phyloP scores from a whole-genome alignment of 2,113 vertebrate species.

The Garra rufa region DNA sequence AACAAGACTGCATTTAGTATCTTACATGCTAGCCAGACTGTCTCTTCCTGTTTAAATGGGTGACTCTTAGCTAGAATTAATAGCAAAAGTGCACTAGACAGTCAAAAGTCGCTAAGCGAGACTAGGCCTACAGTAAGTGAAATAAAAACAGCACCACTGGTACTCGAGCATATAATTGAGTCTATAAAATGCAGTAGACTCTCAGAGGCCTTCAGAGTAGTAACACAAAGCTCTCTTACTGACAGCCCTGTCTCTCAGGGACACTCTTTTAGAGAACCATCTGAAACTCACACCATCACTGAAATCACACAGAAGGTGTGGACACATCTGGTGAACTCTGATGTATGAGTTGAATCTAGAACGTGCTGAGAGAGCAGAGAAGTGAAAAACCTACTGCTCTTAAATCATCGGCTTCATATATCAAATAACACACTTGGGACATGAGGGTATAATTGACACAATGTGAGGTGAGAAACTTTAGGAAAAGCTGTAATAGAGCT shows the following conservation, averaged over 20 bases:
- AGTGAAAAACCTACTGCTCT: not conserved
- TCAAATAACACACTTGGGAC: slow-evolving; percentile 13
- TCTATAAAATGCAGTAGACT: not conserved
- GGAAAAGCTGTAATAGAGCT: not conserved
- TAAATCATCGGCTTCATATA: slow-evolving; percentile 28
- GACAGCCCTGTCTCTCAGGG: slow-evolving; percentile 35
- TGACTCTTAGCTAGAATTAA: not conserved
- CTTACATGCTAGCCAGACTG: not conserved
- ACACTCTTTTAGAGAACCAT: not conserved
- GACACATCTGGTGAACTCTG: not conserved
- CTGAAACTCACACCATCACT: not conserved
- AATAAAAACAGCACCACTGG: not conserved
- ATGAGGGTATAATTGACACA: not conserved
- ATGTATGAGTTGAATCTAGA: slow-evolving; percentile 24
- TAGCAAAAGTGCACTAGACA: not conserved
- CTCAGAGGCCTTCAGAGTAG: not conserved
- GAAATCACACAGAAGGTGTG: not conserved
- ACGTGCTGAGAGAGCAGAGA: not conserved
- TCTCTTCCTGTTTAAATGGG: not conserved
- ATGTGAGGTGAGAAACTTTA: not conserved
- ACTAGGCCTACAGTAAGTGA: not conserved
- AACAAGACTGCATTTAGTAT: not conserved
- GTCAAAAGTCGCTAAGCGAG: not conserved
- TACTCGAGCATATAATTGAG: not conserved
- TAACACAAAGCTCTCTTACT: slow-evolving; percentile 18